Evolutionary conservation across 2,888 invertebrate species (phyloP), one percentile per base, ranked within the genome.

Genomic region (Trichopria drosophilae): DNA sequence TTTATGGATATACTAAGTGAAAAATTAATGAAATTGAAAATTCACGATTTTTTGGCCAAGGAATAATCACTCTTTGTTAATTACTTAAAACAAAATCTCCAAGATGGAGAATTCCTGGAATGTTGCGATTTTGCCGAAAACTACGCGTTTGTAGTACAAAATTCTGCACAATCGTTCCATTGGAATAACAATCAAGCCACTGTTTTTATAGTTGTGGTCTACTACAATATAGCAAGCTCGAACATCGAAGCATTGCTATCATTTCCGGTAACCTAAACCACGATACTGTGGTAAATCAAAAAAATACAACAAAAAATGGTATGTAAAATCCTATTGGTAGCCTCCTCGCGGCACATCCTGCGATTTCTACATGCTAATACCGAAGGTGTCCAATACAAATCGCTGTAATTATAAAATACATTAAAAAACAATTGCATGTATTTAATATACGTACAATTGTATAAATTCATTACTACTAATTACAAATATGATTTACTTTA

Each of bases 21-120:
- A 32, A 32, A 32, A 32, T 32, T 32, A 32, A 32, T 32, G 13
- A 32, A 32, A 32, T 12, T 32, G 13, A 32, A 32, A 32, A 32
- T 7, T 32, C 34, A 32, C 13, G 34, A 32, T 10, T 32, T 10
- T 12, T 32, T 32, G 6, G 26, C 26, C 7, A 26, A 26, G 26
- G n/a, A 26, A 26, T n/a, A 26, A 26, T 26, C 26, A 26, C 26
- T 26, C n/a, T 26, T 26, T 26, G 26, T 26, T 7, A 26, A n/a
- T 26, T 7, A 26, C 26, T n/a, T 26, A 26, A 26, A 26, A 26
- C 7, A 26, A n/a, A 26, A 26, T 26, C 26, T 26, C 26, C 26
- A 26, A 26, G 26, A 26, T 9, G 26, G 26, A 26, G 26, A 26
- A 26, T 26, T 26, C 26, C 26, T 26, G n/a, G 26, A 9, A n/a